Base-by-base conservation (phyloP, 2,797 vertebrate genomes). In the Sebastes wilsoni region DNA sequence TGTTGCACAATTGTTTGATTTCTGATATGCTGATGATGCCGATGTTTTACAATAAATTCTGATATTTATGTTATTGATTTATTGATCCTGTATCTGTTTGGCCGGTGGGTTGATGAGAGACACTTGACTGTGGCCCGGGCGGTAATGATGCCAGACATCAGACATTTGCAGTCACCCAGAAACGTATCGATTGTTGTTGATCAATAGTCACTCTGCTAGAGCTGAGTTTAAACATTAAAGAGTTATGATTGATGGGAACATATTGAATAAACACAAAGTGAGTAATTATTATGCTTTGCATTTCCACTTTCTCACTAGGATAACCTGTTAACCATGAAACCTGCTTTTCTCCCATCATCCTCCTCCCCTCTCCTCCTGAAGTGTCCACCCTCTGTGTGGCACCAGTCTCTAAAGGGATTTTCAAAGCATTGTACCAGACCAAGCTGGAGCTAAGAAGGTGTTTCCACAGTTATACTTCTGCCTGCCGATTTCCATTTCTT, bases 201-300 rank as follows among this genome's bases (percentile, higher is more conserved):
- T 93, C 93, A 77, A 92, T 91, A 91, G 58, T 80, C 84, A 87
- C 80, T 88, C 88, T 84, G 66, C 42, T 28, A 64, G 27, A 78
- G 67, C 66, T 72, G 79, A 71, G 56, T 56, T 84, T 77, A 75
- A 64, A 64, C 62, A 72, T 90, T 75, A 74, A 84, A 77, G 61
- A 78, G 61, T 81, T 75, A 72, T 88, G 81, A 89, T 74, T 66
- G 71, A 87, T 81, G 36, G 64, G 20, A 75, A 68, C 62, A 75
- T 77, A 85, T 86, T 77, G 84, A 91, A 69, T 20, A 23, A 83
- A 78, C 32, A 32, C 69, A 78, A 87, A 89, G 65, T 79, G 76
- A 82, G 49, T 69, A 18, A 89, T 86, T 87, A 72, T 72, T 68
- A 80, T 85, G 42, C 76, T 79, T 83, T 67, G 27, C 10, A 77